Conservation (phyloP, 2,797 vertebrate species). For the Philypnodon macrostomus region DNA sequence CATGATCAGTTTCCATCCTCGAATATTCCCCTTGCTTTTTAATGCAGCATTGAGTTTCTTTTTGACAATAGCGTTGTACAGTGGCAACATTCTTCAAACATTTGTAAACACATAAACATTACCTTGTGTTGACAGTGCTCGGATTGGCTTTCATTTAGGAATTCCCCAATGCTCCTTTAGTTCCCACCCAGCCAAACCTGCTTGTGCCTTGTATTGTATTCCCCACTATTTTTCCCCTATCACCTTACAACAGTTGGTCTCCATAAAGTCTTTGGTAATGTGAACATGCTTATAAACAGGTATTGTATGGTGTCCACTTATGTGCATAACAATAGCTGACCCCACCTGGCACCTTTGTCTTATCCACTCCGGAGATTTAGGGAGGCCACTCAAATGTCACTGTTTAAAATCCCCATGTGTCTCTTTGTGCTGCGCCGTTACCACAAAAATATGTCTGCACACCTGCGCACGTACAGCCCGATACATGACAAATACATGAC, state of each 20-base stretch:
- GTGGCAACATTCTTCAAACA: constrained; percentile 67
- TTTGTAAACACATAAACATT: constrained; percentile 59
- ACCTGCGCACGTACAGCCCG: not conserved
- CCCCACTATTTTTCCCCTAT: constrained; percentile 41
- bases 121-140: constrained; percentile 40
- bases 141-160: constrained; percentile 68
- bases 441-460: not conserved
- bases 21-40: constrained; percentile 31
- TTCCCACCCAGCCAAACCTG: constrained; percentile 59
- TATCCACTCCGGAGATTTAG: constrained; percentile 37
- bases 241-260: constrained; percentile 50
- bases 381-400: constrained; percentile 30
- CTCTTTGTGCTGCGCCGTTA: not conserved
- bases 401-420: constrained; percentile 32
- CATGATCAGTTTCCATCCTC: constrained; percentile 28
- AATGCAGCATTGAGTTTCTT: constrained; percentile 55
- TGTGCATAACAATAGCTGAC: constrained; percentile 49
- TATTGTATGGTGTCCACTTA: constrained; percentile 56
- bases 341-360: constrained; percentile 62
- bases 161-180: constrained; percentile 62
- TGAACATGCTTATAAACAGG: constrained; percentile 55
- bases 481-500: constrained; percentile 2
- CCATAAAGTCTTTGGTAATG: constrained; percentile 49
- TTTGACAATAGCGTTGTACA: constrained; percentile 56
- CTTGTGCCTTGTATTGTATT: constrained; percentile 49